Evolutionary conservation across 1,140 invertebrate species (phyloP).

Genomic region (Arion vulgaris): DNA sequence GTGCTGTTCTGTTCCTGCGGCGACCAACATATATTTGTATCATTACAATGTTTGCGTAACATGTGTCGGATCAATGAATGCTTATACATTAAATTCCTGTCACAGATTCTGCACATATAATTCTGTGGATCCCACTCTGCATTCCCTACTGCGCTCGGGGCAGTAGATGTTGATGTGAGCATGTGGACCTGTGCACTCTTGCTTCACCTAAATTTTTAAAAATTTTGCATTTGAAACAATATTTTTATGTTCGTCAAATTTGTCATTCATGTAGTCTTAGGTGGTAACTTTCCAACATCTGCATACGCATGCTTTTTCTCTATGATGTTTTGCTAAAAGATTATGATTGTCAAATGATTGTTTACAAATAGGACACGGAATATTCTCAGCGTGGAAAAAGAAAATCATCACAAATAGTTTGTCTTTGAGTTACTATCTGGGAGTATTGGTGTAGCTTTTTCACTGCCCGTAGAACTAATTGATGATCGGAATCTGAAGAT

Average conservation of each 20-base stretch:
- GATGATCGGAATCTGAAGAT: neutral
- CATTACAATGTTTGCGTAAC: neutral
- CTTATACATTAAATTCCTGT: neutral
- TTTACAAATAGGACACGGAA: neutral
- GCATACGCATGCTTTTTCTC: neutral
- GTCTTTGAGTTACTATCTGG: neutral
- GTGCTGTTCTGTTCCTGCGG: neutral
- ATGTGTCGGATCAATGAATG: neutral
- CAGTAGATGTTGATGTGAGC: neutral
- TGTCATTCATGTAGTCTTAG: neutral
- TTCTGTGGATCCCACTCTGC: neutral
- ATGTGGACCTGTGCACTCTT: neutral
- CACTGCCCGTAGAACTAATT: neutral
- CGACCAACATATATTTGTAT: neutral
- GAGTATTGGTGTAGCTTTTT: neutral
- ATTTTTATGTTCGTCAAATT: neutral
- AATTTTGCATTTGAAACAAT: neutral
- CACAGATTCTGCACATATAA: neutral
- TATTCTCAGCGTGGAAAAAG: neutral
- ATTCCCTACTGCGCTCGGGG: neutral
- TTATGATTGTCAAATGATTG: neutral
- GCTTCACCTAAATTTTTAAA: neutral
- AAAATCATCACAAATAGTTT: too few species aligned
- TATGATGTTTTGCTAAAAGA: neutral
- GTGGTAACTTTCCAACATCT: neutral